Percentiles rank a stretch among this genome's conserved stretches.
Evolutionary conservation across 2,888 invertebrate species (phyloP).

Genomic region (Drosophila kambysellisi): DNA sequence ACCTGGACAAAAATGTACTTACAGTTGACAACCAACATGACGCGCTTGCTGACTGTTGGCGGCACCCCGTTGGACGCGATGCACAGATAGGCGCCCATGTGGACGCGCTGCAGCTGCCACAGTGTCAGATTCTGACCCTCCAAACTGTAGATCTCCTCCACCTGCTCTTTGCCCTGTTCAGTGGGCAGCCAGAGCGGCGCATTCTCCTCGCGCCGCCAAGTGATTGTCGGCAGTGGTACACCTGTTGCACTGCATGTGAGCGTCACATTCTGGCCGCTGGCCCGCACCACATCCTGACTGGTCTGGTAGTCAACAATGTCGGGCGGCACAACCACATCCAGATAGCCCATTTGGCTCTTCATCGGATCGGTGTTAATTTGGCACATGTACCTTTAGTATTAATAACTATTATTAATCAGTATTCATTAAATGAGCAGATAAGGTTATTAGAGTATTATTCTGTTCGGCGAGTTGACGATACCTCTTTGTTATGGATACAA

Average conservation of each 20-base stretch:
- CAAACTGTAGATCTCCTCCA: conserved; percentile 77
- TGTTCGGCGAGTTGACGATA: not conserved
- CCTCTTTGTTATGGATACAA: not conserved
- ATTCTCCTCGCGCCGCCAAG: conserved; percentile 94
- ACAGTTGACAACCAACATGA: conserved; percentile 84
- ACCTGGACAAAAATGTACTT: conserved; percentile 39
- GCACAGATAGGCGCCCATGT: conserved; percentile 84
- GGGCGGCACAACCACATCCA: conserved; percentile 95
- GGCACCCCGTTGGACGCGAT: conserved; percentile 85
- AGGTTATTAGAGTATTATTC: not conserved
- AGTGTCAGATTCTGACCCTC: conserved; percentile 83
- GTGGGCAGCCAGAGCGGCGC: conserved; percentile 83
- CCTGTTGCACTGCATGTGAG: conserved; percentile 95
- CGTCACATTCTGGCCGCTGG: conserved; percentile 94
- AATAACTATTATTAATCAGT: not conserved
- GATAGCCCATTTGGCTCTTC: conserved; percentile 94
- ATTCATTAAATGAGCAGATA: not conserved
- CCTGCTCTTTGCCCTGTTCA: conserved; percentile 35
- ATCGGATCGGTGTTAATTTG: conserved; percentile 97
- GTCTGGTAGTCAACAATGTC: conserved; percentile 95
- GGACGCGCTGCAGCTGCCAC: conserved; percentile 78
- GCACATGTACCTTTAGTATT: conserved; percentile 90
- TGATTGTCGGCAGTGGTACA: conserved; percentile 93
- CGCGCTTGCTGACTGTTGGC: conserved; percentile 84
- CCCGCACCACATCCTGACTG: conserved; percentile 93